Base-by-base conservation (phyloP, 2,797 vertebrate species). In the Alca torda region DNA sequence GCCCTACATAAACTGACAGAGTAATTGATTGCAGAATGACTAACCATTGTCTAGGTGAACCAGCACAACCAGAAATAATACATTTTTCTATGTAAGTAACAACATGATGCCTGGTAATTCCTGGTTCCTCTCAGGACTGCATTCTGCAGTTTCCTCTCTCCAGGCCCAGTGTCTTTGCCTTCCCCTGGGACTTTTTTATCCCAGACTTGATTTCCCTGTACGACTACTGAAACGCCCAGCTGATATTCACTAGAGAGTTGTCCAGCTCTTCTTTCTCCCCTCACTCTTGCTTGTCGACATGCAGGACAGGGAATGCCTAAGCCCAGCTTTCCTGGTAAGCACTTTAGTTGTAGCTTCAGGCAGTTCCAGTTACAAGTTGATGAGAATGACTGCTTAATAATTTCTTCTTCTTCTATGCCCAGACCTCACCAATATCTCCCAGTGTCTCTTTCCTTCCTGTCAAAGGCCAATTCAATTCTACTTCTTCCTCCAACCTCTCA, bases 31-130 rank as follows among this genome's bases (percentile, higher is more conserved):
- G 21, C 67, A 45, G 48, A 63, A 79, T 95, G 81, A 88, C 45
- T 96, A 93, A 79, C 33, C 35, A 82, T 75, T 94, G 68, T 89
- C 90, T 89, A 82, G 74, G 63, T 93, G 90, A 94, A 96, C 39
- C 30, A 76, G 63, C 43, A 82, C 33, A 86, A 87, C 65, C 90
- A 88, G 77, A 81, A 93, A 81, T 39, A 75, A 88, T 43, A 12
- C 3, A 0, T 50, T 84, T 91, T 93, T 72, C 33, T 73, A n/a
- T 37, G 57, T 50, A 57, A 87, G 33, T 30, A 59, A 64, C 12
- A 68, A 70, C 46, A 41, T 18, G 37, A 60, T 93, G 48, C 18
- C 57, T 90, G n/a, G 2, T 64, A 83, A 78, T 45, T 86, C 28
- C 53, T 63, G 35, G 9, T 76, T 84, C 67, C 51, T 31, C 41